Evolutionary conservation across 2,113 vertebrate species (phyloP).

Genomic region (Kryptolebias marmoratus): DNA sequence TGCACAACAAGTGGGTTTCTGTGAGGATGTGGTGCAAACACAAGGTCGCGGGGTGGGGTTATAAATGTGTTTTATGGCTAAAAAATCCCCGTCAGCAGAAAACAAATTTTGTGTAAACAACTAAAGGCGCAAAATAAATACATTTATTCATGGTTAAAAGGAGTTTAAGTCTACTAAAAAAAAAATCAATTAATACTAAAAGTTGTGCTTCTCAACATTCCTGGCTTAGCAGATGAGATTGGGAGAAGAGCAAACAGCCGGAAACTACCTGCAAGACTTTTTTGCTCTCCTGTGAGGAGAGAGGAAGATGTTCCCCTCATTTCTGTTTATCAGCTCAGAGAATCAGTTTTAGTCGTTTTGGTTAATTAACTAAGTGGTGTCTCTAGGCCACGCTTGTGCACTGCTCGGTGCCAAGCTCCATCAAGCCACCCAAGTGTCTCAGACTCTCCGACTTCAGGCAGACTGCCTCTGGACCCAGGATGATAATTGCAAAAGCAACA

Average conservation of each 20-base stretch:
- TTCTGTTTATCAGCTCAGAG: slow-evolving; percentile 65
- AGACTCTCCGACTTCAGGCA: slow-evolving; percentile 39
- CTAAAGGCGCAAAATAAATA: too few relatives aligned
- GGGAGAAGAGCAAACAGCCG: slow-evolving; percentile 56
- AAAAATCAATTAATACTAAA: slow-evolving; percentile 7
- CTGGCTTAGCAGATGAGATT: slow-evolving; percentile 19
- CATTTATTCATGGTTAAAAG: too few relatives aligned
- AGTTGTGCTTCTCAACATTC: slow-evolving; percentile 12
- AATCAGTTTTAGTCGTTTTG: slow-evolving; percentile 65
- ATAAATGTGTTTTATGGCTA: slow-evolving; percentile 12
- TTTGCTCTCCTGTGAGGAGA: slow-evolving; percentile 28
- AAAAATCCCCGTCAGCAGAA: background rate
- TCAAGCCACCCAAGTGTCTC: slow-evolving; percentile 67
- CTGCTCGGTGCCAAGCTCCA: slow-evolving; percentile 65
- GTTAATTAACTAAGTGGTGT: slow-evolving; percentile 78
- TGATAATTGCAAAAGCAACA: slow-evolving; percentile 67
- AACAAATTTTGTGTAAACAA: too few relatives aligned
- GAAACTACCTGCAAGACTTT: slow-evolving; percentile 48
- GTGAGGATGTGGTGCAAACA: slow-evolving; percentile 16
- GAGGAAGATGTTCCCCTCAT: slow-evolving; percentile 29
- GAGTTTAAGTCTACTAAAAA: background rate
- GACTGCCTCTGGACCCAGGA: slow-evolving; percentile 61
- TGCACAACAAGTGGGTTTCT: slow-evolving; percentile 40
- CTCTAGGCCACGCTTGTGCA: slow-evolving; percentile 60
- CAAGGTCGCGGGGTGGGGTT: slow-evolving; percentile 9